Evolutionary conservation across 2,888 invertebrate species (phyloP).

Genomic region (Digitonthophagus gazella): DNA sequence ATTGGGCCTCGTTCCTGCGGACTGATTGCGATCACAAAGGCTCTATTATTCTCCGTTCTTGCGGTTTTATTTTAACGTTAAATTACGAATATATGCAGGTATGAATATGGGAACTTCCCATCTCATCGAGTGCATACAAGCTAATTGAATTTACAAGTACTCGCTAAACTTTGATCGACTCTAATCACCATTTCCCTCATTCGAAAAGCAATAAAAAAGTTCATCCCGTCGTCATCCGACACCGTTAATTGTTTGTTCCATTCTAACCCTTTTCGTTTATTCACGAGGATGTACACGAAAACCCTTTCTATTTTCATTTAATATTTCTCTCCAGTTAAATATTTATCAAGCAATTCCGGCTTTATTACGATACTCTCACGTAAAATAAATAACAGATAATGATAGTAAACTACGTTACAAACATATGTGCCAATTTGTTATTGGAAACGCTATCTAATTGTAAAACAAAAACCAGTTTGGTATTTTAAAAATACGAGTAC

Average conservation of each 20-base stretch:
- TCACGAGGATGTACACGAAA: not conserved
- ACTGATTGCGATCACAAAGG: not conserved
- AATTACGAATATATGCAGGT: not conserved
- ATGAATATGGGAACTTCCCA: not conserved
- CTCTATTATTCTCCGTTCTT: not conserved
- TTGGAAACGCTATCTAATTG: too few species aligned
- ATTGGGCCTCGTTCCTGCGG: not conserved
- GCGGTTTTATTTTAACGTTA: not conserved
- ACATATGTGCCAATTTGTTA: too few species aligned
- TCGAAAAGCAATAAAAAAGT: not conserved
- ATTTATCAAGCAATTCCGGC: too few species aligned
- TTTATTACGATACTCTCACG: too few species aligned
- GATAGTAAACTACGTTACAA: too few species aligned
- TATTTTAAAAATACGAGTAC: too few species aligned
- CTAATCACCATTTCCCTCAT: not conserved
- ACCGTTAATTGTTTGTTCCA: not conserved
- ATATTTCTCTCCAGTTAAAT: too few species aligned
- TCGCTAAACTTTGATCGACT: not conserved
- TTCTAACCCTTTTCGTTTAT: not conserved
- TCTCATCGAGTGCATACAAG: too few species aligned
- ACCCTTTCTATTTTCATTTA: not conserved
- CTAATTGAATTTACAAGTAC: not conserved
- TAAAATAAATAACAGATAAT: too few species aligned
- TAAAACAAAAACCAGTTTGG: too few species aligned
- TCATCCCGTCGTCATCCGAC: not conserved